Evolutionary conservation across 2,797 vertebrate genomes (phyloP), one percentile per base, ranked within the genome.

Genomic region (Percopsis omiscomaycus): DNA sequence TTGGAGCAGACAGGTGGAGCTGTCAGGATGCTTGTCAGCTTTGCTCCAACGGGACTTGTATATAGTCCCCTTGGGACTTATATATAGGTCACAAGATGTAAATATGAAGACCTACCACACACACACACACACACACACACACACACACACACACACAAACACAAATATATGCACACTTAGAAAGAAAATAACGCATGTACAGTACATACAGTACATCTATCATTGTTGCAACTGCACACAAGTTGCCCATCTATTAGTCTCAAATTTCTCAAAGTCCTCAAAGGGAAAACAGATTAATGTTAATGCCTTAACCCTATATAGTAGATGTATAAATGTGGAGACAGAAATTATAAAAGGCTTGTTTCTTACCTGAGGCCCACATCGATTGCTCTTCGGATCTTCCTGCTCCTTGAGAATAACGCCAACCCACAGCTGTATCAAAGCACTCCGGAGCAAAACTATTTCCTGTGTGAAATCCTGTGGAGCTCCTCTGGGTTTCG

Each of bases 281-380:
- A 22, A 22, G 22, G 22, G 22, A 22, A 22, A 22, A 22, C 22
- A 22, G 22, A 22, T 22, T 22, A 22, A 22, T 22, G 22, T 22
- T 22, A 22, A 22, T 22, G 22, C 22, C 22, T 22, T 22, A 22
- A 22, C 22, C 22, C 22, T 22, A 22, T 22, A 22, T 22, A 22
- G 22, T 22, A 22, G 22, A 22, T 22, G 1, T 22, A 22, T 22
- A 22, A 22, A 22, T 1, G 22, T 22, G 22, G 22, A 22, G 57
- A 48, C 15, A 75, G 68, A 1, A 50, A 76, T 49, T 48, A 13
- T 37, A 52, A 71, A 1, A 64, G 14, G n/a, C 53, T 67, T 1
- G 22, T 66, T 68, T 64, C 88, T 81, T 91, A 94, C 93, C 92
- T 92, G 91, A 74, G 77, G 81, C 84, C 93, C 93, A 94, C 92